Evolutionary conservation across 2,888 invertebrate genomes (phyloP).

Genomic region (Oeneis ivallda): DNA sequence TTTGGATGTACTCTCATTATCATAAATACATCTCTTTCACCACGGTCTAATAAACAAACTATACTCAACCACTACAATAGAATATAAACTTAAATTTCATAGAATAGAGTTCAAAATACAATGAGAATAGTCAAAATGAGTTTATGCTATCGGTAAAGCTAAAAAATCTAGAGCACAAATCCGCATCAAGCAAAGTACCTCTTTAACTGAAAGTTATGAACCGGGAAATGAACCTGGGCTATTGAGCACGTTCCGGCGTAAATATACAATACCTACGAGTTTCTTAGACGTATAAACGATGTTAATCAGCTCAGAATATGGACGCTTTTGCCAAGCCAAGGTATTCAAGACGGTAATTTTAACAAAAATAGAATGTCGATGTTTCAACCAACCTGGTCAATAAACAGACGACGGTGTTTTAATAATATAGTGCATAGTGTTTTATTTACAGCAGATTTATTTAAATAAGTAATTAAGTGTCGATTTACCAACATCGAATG

Average conservation of each 20-base stretch:
- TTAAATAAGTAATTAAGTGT: too few relatives aligned
- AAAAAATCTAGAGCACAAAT: conserved; percentile 51
- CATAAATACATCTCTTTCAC: conserved; percentile 32
- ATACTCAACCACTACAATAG: neutral
- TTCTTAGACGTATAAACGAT: neutral
- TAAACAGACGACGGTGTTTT: too few relatives aligned
- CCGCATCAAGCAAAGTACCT: conserved; percentile 48
- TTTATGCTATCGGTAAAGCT: conserved; percentile 23
- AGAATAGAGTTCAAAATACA: conserved; percentile 14
- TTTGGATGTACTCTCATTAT: conserved; percentile 30
- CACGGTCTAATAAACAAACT: conserved; percentile 11
- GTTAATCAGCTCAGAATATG: neutral
- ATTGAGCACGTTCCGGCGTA: conserved; percentile 48
- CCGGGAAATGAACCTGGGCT: conserved; percentile 64
- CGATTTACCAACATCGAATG: too few relatives aligned
- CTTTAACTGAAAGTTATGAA: conserved; percentile 60
- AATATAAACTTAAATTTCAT: neutral
- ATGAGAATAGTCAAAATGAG: neutral
- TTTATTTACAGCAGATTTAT: too few relatives aligned
- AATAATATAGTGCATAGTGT: too few relatives aligned
- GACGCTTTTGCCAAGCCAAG: neutral
- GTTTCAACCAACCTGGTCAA: too few relatives aligned
- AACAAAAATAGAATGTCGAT: neutral
- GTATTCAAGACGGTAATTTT: neutral
- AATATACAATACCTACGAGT: conserved; percentile 20